Conservation (phyloP, 2,888 invertebrate genomes). For the Cerastoderma edule region DNA sequence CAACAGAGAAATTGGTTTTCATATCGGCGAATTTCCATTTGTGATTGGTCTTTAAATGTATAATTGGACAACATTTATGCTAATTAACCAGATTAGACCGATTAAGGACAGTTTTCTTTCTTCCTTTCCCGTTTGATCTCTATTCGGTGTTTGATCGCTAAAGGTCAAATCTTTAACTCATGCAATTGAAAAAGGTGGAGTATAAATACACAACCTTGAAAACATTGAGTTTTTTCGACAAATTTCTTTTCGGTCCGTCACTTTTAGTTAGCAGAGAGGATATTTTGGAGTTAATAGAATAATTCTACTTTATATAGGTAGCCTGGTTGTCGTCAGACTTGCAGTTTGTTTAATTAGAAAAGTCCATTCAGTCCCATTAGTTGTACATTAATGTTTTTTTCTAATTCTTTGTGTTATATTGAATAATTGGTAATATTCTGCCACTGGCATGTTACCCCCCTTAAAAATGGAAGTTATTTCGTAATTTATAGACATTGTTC, state of each 20-base stretch:
- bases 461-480: too few species aligned
- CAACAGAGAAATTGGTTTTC: conserved; percentile 47
- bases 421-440: too few species aligned
- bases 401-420: conserved; percentile 1
- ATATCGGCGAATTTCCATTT: conserved; percentile 42
- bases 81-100: conserved; percentile 50
- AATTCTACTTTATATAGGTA: conserved; percentile 3
- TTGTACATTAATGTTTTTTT: conserved; percentile 1
- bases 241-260: conserved; percentile 15
- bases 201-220: conserved; percentile 18
- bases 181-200: conserved; percentile 14
- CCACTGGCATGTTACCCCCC: too few species aligned
- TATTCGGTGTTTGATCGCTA: conserved; percentile 29
- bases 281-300: conserved; percentile 15
- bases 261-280: neutral
- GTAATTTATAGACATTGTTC: too few species aligned
- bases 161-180: conserved; percentile 37
- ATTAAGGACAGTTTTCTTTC: conserved; percentile 46
- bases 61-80: conserved; percentile 59
- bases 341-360: conserved; percentile 6
- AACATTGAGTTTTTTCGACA: conserved; percentile 1
- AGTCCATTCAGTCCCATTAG: neutral
- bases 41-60: conserved; percentile 55
- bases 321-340: neutral
- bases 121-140: conserved; percentile 46